Conservation (phyloP, 2,113 vertebrate genomes). For the Myiagra hebetior region DNA sequence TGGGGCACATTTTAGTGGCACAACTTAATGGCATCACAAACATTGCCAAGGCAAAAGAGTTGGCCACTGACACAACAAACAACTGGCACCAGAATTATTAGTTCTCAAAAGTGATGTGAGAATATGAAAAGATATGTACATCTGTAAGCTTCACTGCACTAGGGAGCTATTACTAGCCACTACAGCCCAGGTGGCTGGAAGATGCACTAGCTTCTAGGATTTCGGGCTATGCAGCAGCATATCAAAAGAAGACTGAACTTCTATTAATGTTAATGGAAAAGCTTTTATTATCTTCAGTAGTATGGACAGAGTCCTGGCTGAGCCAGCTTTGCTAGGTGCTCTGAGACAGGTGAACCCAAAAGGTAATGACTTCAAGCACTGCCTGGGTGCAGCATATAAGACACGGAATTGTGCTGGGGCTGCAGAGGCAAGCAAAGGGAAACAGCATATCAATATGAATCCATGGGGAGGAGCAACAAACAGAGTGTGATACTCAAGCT, state of each 20-base stretch:
- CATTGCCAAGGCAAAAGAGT: not conserved
- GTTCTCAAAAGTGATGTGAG: not conserved
- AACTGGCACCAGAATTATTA: not conserved
- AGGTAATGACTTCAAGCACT: not conserved
- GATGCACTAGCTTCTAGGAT: not conserved
- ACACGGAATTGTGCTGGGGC: not conserved
- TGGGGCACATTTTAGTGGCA: not conserved
- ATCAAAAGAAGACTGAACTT: not conserved
- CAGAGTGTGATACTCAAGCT: not conserved
- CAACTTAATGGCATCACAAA: not conserved
- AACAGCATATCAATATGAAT: not conserved
- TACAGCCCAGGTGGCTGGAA: not conserved
- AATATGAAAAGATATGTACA: not conserved
- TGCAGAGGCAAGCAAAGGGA: not conserved
- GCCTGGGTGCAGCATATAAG: not conserved
- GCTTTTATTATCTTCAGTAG: not conserved
- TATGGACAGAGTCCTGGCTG: not conserved
- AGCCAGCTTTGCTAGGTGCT: not conserved
- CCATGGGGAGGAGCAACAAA: not conserved
- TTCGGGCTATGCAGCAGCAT: not conserved
- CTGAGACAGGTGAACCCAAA: not conserved
- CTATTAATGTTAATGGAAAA: not conserved
- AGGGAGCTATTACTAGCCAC: not conserved
- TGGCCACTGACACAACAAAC: not conserved
- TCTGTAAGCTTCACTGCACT: not conserved